Percentiles rank a stretch among this genome's conserved stretches.
These are phyloP conservation scores for Ridgeia piscesae DNA, from an alignment of 1,140 invertebrate genomes.

Conservation along the genomic window DNA sequence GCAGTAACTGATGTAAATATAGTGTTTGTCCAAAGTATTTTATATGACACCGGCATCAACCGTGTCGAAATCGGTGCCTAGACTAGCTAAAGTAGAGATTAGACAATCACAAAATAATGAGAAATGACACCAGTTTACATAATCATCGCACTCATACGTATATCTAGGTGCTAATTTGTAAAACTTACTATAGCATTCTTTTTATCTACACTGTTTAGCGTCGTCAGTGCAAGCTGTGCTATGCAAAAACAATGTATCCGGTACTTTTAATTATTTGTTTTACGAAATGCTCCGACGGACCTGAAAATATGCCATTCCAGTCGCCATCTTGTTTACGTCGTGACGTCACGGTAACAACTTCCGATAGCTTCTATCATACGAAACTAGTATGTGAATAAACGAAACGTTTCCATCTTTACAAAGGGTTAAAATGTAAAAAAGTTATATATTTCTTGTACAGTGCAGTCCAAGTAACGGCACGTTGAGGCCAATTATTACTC, in stretches of 20 bases:
- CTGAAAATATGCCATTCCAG: background rate
- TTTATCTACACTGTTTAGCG: background rate
- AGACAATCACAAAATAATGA: background rate
- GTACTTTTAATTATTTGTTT: background rate
- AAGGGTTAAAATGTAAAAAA: background rate
- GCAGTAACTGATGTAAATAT: background rate
- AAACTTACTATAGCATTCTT: background rate
- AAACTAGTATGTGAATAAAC: background rate
- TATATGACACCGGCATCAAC: background rate
- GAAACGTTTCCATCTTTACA: background rate
- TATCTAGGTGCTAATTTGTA: background rate
- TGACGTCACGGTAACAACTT: conserved; percentile 4
- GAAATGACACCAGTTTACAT: background rate
- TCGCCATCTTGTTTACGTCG: background rate
- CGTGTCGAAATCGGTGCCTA: background rate
- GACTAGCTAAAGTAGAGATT: background rate
- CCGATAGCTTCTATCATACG: background rate
- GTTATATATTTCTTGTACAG: too few relatives aligned
- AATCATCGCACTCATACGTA: background rate
- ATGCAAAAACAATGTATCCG: background rate
- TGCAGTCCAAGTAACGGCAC: too few relatives aligned
- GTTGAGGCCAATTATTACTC: too few relatives aligned
- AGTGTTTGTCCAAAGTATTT: background rate
- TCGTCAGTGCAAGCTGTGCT: background rate
- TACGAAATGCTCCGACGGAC: background rate